Base-by-base conservation (phyloP, 2,888 invertebrate species). In the Cataglyphis albicans region DNA sequence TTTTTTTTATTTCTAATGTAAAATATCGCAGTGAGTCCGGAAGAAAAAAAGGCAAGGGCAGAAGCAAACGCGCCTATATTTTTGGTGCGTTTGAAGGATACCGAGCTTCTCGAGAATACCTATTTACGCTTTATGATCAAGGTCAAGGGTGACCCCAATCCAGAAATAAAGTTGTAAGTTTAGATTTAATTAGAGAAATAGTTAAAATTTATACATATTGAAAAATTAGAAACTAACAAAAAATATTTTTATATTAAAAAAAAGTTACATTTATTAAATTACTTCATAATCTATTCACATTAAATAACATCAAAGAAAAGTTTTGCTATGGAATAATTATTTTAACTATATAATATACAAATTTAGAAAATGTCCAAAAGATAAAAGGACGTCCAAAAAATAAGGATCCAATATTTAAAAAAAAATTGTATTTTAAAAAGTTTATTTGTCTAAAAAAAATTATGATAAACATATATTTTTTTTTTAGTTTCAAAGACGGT, bases 81-180 rank as follows among this genome's bases (percentile, higher is more conserved):
- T 95, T 93, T 98, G 76, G 97, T 98, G 64, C 97, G 97, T 32
- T 95, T 99, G 84, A 98, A 97, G 93, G 98, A 98, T 93, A 98
- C 98, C 0, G 98, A 98, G 94, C 96, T 98, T 41, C 95, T 98
- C 91, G 97, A 98, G 94, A 97, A 97, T 91, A 98, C 98, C 0
- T 98, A 97, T 92, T 96, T 98, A 81, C 96, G 98, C 48, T 98
- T 98, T 94, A 97, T 98, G 97, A 96, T 98, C 84, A 98, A 98
- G 95, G 97, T 98, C 75, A 97, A 97, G 90, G 98, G 98, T 12
- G 97, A 98, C 91, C 98, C 98, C 0, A 97, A 97, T 93, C 99
- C 99, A 0, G 97, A 97, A 87, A 96, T 99, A 67, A 97, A 97
- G 95, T 99, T 99, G 99, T 98, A 95, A 97, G 97, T 96, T 55